These are phyloP conservation scores for Netelia fuscicornis DNA, from an alignment of 2,888 invertebrate genomes.

Conservation along the genomic window DNA sequence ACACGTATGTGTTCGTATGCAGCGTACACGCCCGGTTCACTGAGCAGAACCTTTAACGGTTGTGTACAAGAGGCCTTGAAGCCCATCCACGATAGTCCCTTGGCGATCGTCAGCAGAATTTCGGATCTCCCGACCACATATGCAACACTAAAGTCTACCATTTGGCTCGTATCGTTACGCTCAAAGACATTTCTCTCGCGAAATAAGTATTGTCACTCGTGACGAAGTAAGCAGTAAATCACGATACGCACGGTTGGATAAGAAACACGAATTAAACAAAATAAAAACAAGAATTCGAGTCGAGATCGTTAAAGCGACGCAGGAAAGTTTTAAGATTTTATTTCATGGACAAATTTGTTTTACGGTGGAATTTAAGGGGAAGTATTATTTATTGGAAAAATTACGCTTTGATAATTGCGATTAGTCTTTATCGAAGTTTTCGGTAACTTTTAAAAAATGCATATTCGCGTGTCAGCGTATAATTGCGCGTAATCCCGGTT, in stretches of 20 bases:
- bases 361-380: too few species aligned
- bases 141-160: constrained; percentile 66
- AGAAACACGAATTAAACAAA: constrained; percentile 22
- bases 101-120: constrained; percentile 83
- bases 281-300: constrained; percentile 13
- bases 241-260: constrained; percentile 33
- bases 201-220: constrained; percentile 51
- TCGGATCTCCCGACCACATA: constrained; percentile 80
- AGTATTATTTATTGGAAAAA: neutral
- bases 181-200: constrained; percentile 1
- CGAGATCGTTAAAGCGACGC: neutral
- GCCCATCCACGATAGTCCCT: constrained; percentile 73
- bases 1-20: constrained; percentile 29
- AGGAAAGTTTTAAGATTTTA: too few species aligned
- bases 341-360: too few species aligned
- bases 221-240: constrained; percentile 59
- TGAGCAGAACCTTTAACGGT: constrained; percentile 81
- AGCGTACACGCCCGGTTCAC: constrained; percentile 76
- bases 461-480: constrained; percentile 73
- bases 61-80: constrained; percentile 66
- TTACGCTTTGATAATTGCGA: neutral
- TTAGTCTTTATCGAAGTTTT: neutral
- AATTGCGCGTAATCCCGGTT: constrained; percentile 42
- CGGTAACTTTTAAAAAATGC: constrained; percentile 73
- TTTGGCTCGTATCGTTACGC: constrained; percentile 37